Evolutionary conservation across 2,888 invertebrate genomes (phyloP), one percentile per base, ranked within the genome.

Genomic region (Hipparchia semele): DNA sequence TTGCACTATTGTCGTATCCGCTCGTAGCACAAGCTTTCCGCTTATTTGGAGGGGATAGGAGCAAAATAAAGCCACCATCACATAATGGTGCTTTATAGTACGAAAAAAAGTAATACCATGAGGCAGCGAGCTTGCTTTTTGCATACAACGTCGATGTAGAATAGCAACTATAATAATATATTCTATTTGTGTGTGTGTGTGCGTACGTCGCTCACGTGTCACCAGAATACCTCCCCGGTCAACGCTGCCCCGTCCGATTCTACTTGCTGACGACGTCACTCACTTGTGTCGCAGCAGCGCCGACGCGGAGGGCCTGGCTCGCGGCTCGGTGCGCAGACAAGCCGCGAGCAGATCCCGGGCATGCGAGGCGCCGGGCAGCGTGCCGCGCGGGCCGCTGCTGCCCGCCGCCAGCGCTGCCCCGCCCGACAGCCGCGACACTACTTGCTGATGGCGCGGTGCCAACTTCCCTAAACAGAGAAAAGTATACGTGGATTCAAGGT

Each of bases 261-360:
- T 67, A 94, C 89, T 72, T 92, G 92, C 82, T 94, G 93, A 79
- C 94, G 94, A 0, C 93, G 87, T 60, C 10, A 77, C 80, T 77
- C 10, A 92, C 93, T 92, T 92, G 78, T 96, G 96, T 64, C 95
- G 94, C 8, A 97, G 87, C n/a, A 97, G 89, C 39, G 95, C 94
- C 0, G 94, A 89, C 39, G 96, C 95, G 0, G 94, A 92, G 0
- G 96, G 95, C 1, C 97, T 86, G 0, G 94, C 90, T 0, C 94
- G 88, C 0, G 97, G 97, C 84, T 97, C 96, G 86, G 96, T 96
- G 73, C 95, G 83, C 68, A 94, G 86, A 58, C 92, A 91, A 46
- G 94, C 94, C 0, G 94, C 89, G 2, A 95, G 86, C 73, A 96
- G 90, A 67, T 95, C 95, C 33, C 92, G 81, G 49, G 94, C 88